These are phyloP conservation scores for Vicugna pacos DNA, from an alignment of 2,113 vertebrate genomes.

Conservation along the genomic window DNA sequence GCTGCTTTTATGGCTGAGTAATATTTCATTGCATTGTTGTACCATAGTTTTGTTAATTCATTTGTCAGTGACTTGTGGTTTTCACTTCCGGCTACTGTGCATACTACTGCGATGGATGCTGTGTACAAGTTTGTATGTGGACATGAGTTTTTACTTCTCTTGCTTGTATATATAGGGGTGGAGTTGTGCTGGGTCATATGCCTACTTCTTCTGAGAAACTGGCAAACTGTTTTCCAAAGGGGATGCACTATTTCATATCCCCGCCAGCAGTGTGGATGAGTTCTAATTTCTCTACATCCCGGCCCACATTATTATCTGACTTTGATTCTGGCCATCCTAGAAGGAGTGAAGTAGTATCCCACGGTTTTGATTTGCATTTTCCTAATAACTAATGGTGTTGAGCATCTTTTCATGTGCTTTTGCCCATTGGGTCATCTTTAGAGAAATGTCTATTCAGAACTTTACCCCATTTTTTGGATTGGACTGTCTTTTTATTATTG, in stretches of 20 bases:
- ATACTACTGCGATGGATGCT: slow-evolving; percentile 25
- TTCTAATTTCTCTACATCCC: neutral
- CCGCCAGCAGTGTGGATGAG: neutral
- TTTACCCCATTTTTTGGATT: neutral
- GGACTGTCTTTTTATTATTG: neutral
- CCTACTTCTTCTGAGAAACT: neutral
- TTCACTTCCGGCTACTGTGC: slow-evolving; percentile 48
- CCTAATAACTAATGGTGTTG: neutral
- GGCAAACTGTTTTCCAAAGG: neutral
- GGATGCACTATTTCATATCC: neutral
- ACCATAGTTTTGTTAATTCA: slow-evolving; percentile 36
- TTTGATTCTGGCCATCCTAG: neutral
- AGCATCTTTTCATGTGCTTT: neutral
- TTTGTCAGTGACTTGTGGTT: slow-evolving; percentile 37
- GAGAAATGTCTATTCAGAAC: neutral
- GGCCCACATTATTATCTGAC: neutral
- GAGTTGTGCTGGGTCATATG: neutral
- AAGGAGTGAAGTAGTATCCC: neutral
- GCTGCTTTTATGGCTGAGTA: slow-evolving; percentile 9
- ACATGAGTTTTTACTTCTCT: slow-evolving; percentile 5
- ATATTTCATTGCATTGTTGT: slow-evolving; percentile 29
- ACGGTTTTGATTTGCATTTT: neutral
- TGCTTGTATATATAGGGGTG: neutral
- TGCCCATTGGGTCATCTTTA: neutral
- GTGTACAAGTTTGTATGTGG: slow-evolving; percentile 51